Conservation (phyloP, 2,888 invertebrate genomes). For the Acleris holmiana region DNA sequence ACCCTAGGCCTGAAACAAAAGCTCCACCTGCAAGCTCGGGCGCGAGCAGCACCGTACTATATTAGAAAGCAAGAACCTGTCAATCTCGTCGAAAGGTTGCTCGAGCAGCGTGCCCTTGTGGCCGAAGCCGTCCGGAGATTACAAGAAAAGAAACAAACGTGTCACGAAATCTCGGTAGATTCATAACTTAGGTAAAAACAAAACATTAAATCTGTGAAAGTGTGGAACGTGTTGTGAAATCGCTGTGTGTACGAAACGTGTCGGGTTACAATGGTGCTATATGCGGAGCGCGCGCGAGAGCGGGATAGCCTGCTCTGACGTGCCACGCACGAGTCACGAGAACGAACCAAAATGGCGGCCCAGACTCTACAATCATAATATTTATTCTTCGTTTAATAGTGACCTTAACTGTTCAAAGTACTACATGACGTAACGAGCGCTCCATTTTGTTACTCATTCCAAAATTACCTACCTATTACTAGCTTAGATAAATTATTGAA, state of each 20-base stretch:
- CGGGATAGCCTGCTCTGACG: slow-evolving; percentile 78
- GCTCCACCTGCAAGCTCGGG: slow-evolving; percentile 80
- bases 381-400: slow-evolving; percentile 82
- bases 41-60: slow-evolving; percentile 80
- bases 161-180: slow-evolving; percentile 81
- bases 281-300: slow-evolving; percentile 80
- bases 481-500: slow-evolving; percentile 31
- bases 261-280: slow-evolving; percentile 85
- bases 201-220: slow-evolving; percentile 84
- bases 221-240: slow-evolving; percentile 84
- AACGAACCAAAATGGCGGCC: slow-evolving; percentile 83
- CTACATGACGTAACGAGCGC: slow-evolving; percentile 78
- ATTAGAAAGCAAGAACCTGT: slow-evolving; percentile 83
- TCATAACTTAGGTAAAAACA: slow-evolving; percentile 77
- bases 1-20: slow-evolving; percentile 81
- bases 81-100: slow-evolving; percentile 77
- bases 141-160: slow-evolving; percentile 79
- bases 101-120: slow-evolving; percentile 80
- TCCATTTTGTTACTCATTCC: slow-evolving; percentile 65
- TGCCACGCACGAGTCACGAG: slow-evolving; percentile 82
- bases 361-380: slow-evolving; percentile 83
- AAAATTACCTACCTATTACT: slow-evolving; percentile 49
- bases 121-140: slow-evolving; percentile 81
- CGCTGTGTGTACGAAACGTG: slow-evolving; percentile 83
- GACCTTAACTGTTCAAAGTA: slow-evolving; percentile 83